Evolutionary conservation across 1,140 invertebrate genomes (phyloP), one percentile per base, ranked within the genome.

Genomic region (Diploscapter pachys): DNA sequence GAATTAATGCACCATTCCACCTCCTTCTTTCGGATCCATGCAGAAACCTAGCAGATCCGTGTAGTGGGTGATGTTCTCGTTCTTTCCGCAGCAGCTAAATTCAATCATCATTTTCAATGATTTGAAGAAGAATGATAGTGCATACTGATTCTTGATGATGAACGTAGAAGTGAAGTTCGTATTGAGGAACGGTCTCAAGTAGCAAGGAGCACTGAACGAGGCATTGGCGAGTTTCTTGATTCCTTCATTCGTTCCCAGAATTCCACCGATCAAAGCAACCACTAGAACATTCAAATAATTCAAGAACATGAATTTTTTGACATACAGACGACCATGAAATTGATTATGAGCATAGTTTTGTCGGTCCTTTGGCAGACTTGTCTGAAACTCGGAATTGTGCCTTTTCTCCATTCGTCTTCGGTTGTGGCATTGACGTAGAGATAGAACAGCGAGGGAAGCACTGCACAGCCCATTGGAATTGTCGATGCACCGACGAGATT

Each of bases 391-490:
- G 77, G 74, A 66, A 76, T 78, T 49, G 68, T 63, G 50, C 74
- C 74, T 61, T 77, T 78, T 48, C 69, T 51, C 77, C 77, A 78
- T 63, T 78, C 67, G 3, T 78, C 75, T 63, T 78, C 77, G 51
- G 64, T 68, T 3, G 77, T 71, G 5, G 77, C 77, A 53, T 78
- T 63, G 49, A 63, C 61, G 56, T 77, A 78, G 51, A 78, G 69
- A 61, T 73, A 76, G 74, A 78, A 78, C 11, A 78, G 77, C 62
- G 65, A 71, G 48, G 77, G 77, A 61, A 78, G 71, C 13, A 78
- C 64, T 8, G 72, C 77, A 69, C 77, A 78, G 6, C 74, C 77
- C 54, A 78, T 68, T 53, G 77, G 77, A 71, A 78, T 78, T 5
- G 77, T 78, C 0, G 77, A 77, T 3, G 77, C 75, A 31, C 31